Percentiles rank a stretch among this genome's conserved stretches.
Evolutionary conservation across 2,797 vertebrate genomes (phyloP).

Genomic region (Peromyscus attwateri): DNA sequence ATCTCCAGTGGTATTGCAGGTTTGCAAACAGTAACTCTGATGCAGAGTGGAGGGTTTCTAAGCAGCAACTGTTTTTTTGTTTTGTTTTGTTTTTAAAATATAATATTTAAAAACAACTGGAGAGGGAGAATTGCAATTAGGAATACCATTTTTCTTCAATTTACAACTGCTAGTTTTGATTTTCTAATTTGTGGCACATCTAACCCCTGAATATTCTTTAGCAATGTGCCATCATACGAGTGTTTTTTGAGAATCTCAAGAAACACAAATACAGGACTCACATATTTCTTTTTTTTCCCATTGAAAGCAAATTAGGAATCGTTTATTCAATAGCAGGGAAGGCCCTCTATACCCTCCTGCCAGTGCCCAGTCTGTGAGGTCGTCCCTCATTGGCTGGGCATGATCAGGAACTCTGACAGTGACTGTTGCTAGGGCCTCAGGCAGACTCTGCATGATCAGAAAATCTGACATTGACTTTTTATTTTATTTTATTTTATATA

Average conservation of each 20-base stretch:
- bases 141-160: slow-evolving; percentile 64
- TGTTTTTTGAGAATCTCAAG: slow-evolving; percentile 33
- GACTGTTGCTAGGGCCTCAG: too few species aligned
- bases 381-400: too few species aligned
- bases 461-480: too few species aligned
- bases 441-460: too few species aligned
- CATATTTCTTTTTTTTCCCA: slow-evolving; percentile 21
- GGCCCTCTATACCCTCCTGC: too few species aligned
- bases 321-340: too few species aligned
- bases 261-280: neutral
- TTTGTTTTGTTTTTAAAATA: neutral
- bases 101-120: neutral
- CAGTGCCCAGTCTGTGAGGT: too few species aligned
- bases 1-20: neutral
- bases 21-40: neutral
- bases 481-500: too few species aligned
- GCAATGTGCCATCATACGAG: slow-evolving; percentile 22
- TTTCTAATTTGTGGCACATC: slow-evolving; percentile 26
- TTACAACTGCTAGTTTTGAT: slow-evolving; percentile 40
- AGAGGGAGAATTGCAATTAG: neutral
- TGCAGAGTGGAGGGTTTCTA: neutral
- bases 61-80: neutral
- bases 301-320: too few species aligned
- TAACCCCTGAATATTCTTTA: slow-evolving; percentile 15
- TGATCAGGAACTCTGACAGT: too few species aligned